Percentiles rank a stretch among this genome's conserved stretches.
These are phyloP conservation scores for Ferdinandea cuprea DNA, from an alignment of 2,888 invertebrate species.

Conservation along the genomic window DNA sequence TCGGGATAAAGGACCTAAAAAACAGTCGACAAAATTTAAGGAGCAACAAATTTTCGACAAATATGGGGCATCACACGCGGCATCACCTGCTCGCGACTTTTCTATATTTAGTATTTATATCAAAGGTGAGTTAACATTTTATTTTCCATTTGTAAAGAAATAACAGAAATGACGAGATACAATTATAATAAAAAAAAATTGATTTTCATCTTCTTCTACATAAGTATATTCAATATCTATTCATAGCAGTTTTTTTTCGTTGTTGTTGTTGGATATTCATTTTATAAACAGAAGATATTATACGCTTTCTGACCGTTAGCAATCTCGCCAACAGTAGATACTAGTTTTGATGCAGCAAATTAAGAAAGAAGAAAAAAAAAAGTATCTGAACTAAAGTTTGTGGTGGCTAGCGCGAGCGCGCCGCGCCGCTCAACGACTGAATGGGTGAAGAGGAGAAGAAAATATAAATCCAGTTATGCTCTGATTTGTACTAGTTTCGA, in stretches of 20 bases:
- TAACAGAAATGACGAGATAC: conserved; percentile 54
- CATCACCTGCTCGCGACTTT: conserved; percentile 81
- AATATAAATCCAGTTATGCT: conserved; percentile 83
- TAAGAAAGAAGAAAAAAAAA: conserved; percentile 26
- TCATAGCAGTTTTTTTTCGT: conserved; percentile 60
- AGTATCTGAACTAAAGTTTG: conserved; percentile 49
- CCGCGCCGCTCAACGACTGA: conserved; percentile 41
- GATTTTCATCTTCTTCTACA: conserved; percentile 21
- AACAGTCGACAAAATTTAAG: conserved; percentile 31
- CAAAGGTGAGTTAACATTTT: conserved; percentile 80
- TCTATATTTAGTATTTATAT: conserved; percentile 81
- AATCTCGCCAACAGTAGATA: conserved; percentile 65
- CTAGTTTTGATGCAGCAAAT: conserved; percentile 71
- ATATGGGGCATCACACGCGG: conserved; percentile 82
- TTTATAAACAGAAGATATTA: conserved; percentile 71
- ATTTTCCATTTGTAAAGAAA: conserved; percentile 11
- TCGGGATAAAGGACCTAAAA: conserved; percentile 59
- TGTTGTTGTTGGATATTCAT: conserved; percentile 41
- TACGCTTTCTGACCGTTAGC: conserved; percentile 75
- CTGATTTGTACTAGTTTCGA: conserved; percentile 83
- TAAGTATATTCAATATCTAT: conserved; percentile 40
- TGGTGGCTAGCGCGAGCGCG: conserved; percentile 20
- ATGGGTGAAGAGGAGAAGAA: conserved; percentile 47
- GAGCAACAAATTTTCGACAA: conserved; percentile 61
- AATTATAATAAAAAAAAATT: conserved; percentile 49